These are phyloP conservation scores for Calliphora vicina DNA, from an alignment of 1,140 invertebrate genomes.

Conservation along the genomic window DNA sequence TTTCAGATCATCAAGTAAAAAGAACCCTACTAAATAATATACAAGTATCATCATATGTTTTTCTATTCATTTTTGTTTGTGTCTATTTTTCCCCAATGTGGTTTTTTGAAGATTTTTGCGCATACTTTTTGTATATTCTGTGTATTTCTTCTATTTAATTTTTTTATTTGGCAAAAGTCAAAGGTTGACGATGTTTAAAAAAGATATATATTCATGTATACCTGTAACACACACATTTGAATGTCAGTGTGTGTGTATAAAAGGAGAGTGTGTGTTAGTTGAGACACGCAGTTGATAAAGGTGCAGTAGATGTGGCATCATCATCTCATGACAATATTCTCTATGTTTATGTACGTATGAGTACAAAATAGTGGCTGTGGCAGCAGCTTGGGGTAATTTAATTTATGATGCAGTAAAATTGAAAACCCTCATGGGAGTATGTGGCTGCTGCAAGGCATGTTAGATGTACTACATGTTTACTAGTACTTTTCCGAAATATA, in stretches of 20 bases:
- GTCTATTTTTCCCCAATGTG: conserved; percentile 26
- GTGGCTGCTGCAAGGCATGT: conserved; percentile 20
- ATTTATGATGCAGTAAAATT: conserved; percentile 63
- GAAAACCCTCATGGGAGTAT: conserved; percentile 52
- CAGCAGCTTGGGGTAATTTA: conserved; percentile 52
- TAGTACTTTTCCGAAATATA: neutral
- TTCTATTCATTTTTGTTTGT: neutral
- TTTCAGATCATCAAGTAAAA: too few species aligned
- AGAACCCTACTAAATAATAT: too few species aligned
- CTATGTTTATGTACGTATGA: neutral
- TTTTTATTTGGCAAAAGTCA: conserved; percentile 31
- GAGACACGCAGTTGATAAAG: conserved; percentile 27
- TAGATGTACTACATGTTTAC: neutral
- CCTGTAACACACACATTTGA: neutral
- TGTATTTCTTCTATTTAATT: neutral
- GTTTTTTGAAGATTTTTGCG: conserved; percentile 36
- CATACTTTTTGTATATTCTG: conserved; percentile 32
- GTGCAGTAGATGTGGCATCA: conserved; percentile 16
- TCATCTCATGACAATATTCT: conserved; percentile 30
- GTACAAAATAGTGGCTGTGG: neutral
- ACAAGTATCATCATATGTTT: too few species aligned
- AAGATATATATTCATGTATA: conserved; percentile 5
- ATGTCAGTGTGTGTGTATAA: neutral
- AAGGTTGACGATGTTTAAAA: conserved; percentile 35
- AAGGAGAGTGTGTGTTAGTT: neutral